Percentiles rank a stretch among this genome's conserved stretches.
Evolutionary conservation across 1,140 invertebrate species (phyloP).

Genomic region (Matsumurasca onukii): DNA sequence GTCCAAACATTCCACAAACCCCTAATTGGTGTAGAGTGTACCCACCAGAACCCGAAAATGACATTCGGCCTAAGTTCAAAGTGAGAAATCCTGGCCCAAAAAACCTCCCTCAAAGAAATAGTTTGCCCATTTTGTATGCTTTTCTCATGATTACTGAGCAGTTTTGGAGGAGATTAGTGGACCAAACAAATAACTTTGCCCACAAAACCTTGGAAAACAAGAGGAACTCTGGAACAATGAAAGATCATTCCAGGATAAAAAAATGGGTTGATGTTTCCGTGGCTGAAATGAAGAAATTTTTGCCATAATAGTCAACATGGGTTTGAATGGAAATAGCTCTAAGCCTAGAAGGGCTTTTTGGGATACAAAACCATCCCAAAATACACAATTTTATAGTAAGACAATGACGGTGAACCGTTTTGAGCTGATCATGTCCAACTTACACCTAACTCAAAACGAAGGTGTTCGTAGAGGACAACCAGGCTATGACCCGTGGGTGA

Average conservation of each 20-base stretch:
- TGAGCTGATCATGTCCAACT: neutral
- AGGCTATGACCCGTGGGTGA: neutral
- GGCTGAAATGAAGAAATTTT: neutral
- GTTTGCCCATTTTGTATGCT: neutral
- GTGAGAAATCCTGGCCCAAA: neutral
- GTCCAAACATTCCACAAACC: too few relatives aligned
- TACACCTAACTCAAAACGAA: neutral
- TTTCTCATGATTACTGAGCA: neutral
- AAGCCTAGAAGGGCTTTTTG: too few relatives aligned
- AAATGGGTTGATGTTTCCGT: too few relatives aligned
- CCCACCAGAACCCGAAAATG: neutral
- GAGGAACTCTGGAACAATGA: neutral
- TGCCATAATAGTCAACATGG: neutral
- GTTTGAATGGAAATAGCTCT: neutral
- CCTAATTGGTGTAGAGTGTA: neutral
- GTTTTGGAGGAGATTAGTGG: neutral
- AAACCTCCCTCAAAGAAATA: neutral
- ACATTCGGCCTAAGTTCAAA: neutral
- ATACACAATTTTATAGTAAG: neutral
- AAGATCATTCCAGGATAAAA: neutral
- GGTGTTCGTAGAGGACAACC: neutral
- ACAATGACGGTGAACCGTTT: neutral
- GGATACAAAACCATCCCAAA: neutral
- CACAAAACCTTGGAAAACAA: neutral
- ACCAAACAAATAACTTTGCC: neutral